A percentile compares a stretch with the other conserved stretches of the same genome.
These are phyloP conservation scores for Gorsachius goisagi DNA, from an alignment of 2,113 vertebrate species.

Conservation along the genomic window DNA sequence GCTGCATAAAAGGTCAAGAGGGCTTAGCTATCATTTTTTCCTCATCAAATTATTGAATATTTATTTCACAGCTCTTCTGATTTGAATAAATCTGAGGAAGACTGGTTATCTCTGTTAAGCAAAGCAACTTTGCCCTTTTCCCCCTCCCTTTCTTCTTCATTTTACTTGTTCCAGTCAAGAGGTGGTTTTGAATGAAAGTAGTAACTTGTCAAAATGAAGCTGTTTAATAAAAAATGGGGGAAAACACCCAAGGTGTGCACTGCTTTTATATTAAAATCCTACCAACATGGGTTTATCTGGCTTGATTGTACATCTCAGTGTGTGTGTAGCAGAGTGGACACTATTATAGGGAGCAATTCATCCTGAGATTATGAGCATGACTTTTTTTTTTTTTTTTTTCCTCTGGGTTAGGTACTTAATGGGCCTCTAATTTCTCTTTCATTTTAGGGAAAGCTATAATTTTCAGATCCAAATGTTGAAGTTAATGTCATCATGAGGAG, in stretches of 20 bases:
- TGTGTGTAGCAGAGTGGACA: background rate
- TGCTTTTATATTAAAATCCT: background rate
- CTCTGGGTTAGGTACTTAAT: background rate
- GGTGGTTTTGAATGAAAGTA: background rate
- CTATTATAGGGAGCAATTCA: background rate
- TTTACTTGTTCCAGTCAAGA: background rate
- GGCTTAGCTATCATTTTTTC: slow-evolving; percentile 61
- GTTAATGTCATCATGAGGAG: background rate
- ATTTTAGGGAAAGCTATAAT: background rate
- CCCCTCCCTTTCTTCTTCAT: background rate
- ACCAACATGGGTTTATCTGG: background rate
- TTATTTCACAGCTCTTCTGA: slow-evolving; percentile 65
- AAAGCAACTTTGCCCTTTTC: background rate
- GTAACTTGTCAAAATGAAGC: background rate
- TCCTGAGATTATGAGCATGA: background rate
- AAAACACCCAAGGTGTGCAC: background rate
- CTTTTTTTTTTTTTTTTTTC: background rate
- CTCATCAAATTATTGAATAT: slow-evolving; percentile 66
- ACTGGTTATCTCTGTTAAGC: background rate
- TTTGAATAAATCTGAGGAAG: slow-evolving; percentile 54
- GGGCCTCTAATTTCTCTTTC: background rate
- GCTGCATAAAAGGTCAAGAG: slow-evolving; percentile 74
- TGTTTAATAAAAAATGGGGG: background rate
- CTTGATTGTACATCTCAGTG: background rate
- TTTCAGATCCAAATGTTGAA: background rate